Evolutionary conservation across 2,113 vertebrate genomes (phyloP).

Genomic region (Corythoichthys intestinalis): DNA sequence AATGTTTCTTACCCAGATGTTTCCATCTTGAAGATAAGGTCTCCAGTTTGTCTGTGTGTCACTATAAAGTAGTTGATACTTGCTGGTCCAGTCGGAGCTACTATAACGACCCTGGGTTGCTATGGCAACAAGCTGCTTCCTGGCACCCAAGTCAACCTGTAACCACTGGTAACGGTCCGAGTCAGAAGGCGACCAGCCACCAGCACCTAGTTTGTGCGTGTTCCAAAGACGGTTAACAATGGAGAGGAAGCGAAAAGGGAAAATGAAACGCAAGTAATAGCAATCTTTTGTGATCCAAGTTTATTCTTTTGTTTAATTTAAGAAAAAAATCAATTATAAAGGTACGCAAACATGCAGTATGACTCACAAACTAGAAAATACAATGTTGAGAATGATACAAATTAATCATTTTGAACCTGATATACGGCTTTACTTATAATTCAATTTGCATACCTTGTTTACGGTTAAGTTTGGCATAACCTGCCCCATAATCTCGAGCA

Average conservation of each 20-base stretch:
- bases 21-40: slow-evolving; percentile 90
- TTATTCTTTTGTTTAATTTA: neutral
- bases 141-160: slow-evolving; percentile 87
- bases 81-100: slow-evolving; percentile 89
- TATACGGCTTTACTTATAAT: neutral
- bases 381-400: neutral
- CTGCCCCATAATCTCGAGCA: slow-evolving; percentile 77
- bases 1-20: slow-evolving; percentile 64
- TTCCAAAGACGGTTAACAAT: neutral
- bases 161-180: slow-evolving; percentile 91
- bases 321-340: neutral
- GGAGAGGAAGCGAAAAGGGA: neutral
- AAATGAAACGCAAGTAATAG: neutral
- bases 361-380: neutral
- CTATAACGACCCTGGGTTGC: slow-evolving; percentile 93
- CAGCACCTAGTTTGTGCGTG: slow-evolving; percentile 72
- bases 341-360: neutral
- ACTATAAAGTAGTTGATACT: slow-evolving; percentile 88
- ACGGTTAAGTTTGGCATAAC: slow-evolving; percentile 89
- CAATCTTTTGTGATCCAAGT: neutral
- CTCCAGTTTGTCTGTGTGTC: slow-evolving; percentile 95
- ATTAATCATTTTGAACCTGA: neutral
- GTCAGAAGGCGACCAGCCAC: slow-evolving; percentile 90
- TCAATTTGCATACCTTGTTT: slow-evolving; percentile 73
- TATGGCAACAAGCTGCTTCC: slow-evolving; percentile 85